Conservation (phyloP, 1,140 invertebrate genomes). For the Agrilus planipennis region DNA sequence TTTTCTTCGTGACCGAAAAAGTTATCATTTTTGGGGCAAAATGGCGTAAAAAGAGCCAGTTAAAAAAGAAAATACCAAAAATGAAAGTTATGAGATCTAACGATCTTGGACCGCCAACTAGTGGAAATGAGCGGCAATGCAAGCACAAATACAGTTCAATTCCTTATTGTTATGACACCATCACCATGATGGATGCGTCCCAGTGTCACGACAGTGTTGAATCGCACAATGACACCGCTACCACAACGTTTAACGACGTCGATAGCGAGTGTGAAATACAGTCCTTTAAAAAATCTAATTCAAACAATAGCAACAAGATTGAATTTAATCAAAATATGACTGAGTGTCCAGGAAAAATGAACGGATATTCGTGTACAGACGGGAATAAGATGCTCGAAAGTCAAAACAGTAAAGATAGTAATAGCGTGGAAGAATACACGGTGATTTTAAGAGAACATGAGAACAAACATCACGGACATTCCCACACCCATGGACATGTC, state of each 20-base stretch:
- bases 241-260: constrained; percentile 13
- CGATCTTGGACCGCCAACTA: constrained; percentile 24
- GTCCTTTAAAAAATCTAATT: constrained; percentile 6
- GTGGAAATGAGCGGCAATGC: constrained; percentile 64
- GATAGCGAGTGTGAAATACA: constrained; percentile 17
- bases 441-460: constrained; percentile 53
- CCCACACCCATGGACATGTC: constrained; percentile 73
- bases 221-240: constrained; percentile 6
- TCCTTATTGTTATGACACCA: constrained; percentile 68
- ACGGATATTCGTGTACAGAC: constrained; percentile 23
- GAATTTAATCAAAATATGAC: constrained; percentile 26
- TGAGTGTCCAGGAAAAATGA: constrained; percentile 20
- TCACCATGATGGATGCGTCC: constrained; percentile 27
- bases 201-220: constrained; percentile 3
- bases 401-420: constrained; percentile 10
- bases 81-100: constrained; percentile 14
- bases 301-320: constrained; percentile 14
- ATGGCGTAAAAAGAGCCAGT: constrained; percentile 56
- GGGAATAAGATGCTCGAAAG: constrained; percentile 25
- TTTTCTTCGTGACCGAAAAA: constrained; percentile 82
- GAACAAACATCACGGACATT: constrained; percentile 74
- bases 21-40: constrained; percentile 66
- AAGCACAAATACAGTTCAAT: constrained; percentile 76
- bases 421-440: constrained; percentile 21
- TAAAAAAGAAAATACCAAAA: constrained; percentile 38